These are phyloP conservation scores for Drosophila ezoana DNA, from an alignment of 2,888 invertebrate genomes.

Conservation along the genomic window DNA sequence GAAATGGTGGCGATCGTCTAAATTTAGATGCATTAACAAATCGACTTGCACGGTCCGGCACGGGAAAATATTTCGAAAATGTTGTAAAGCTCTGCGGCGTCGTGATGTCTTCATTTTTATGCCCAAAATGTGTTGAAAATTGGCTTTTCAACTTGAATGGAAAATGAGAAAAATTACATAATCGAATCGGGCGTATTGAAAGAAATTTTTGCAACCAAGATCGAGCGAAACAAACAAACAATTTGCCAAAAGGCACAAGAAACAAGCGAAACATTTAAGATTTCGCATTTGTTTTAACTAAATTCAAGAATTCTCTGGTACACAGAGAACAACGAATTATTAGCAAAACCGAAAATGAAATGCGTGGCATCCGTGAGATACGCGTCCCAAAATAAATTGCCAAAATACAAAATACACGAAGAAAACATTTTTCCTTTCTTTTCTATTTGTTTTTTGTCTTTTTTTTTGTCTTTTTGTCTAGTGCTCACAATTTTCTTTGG, in stretches of 20 bases:
- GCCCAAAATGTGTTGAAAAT: constrained; percentile 58
- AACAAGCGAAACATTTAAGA: constrained; percentile 49
- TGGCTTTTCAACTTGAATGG: constrained; percentile 43
- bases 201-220: constrained; percentile 46
- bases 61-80: constrained; percentile 41
- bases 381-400: constrained; percentile 72
- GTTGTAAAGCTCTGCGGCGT: constrained; percentile 45
- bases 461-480: constrained; percentile 14
- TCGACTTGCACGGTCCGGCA: constrained; percentile 32
- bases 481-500: constrained; percentile 8
- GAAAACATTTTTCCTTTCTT: constrained; percentile 26
- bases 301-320: constrained; percentile 14
- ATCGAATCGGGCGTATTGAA: constrained; percentile 32
- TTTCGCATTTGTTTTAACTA: constrained; percentile 20
- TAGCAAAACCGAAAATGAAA: constrained; percentile 67
- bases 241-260: constrained; percentile 38
- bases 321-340: constrained; percentile 70
- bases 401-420: constrained; percentile 43
- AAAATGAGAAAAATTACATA: constrained; percentile 61
- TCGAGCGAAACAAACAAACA: constrained; percentile 34
- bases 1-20: constrained; percentile 53
- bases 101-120: constrained; percentile 49
- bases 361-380: constrained; percentile 62
- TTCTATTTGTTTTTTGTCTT: background rate
- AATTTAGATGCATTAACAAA: constrained; percentile 72